phyloP scores from a whole-genome alignment of 1,140 invertebrate species.

The Drosophila jambulina region DNA sequence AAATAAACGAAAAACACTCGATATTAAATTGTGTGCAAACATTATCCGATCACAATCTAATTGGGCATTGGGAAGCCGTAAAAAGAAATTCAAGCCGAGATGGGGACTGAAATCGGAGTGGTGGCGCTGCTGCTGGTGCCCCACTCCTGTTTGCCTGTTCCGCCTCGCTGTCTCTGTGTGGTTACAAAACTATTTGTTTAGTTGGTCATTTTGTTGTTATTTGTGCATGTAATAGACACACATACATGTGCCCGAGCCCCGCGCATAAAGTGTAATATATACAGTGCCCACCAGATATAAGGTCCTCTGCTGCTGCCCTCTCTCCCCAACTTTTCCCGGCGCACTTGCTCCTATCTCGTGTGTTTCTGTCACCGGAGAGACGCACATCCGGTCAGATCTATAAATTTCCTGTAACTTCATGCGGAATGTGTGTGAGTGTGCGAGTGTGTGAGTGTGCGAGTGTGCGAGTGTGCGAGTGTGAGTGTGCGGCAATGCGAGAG shows the following conservation, averaged over 20 bases:
- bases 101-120: constrained; percentile 13
- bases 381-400: constrained; percentile 80
- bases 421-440: constrained; percentile 19
- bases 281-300: constrained; percentile 40
- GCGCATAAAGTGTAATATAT: constrained; percentile 39
- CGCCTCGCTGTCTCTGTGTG: constrained; percentile 53
- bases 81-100: constrained; percentile 6
- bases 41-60: constrained; percentile 24
- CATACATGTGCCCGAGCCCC: background rate
- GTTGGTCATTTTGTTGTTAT: constrained; percentile 81
- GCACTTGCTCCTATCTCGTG: constrained; percentile 41
- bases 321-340: constrained; percentile 38
- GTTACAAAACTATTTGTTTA: constrained; percentile 82
- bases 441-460: constrained; percentile 47
- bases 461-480: constrained; percentile 10
- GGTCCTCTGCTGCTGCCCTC: constrained; percentile 2
- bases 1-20: constrained; percentile 9
- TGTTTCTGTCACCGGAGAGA: constrained; percentile 77
- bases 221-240: constrained; percentile 81
- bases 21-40: constrained; percentile 11
- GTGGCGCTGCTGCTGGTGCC: background rate
- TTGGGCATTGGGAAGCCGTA: constrained; percentile 40
- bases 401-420: constrained; percentile 70
- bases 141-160: constrained; percentile 21
- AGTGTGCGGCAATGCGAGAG: constrained; percentile 60